Percentiles rank a stretch among this genome's conserved stretches.
These are phyloP conservation scores for Stenurella melanura DNA, from an alignment of 2,888 invertebrate species.

Conservation along the genomic window DNA sequence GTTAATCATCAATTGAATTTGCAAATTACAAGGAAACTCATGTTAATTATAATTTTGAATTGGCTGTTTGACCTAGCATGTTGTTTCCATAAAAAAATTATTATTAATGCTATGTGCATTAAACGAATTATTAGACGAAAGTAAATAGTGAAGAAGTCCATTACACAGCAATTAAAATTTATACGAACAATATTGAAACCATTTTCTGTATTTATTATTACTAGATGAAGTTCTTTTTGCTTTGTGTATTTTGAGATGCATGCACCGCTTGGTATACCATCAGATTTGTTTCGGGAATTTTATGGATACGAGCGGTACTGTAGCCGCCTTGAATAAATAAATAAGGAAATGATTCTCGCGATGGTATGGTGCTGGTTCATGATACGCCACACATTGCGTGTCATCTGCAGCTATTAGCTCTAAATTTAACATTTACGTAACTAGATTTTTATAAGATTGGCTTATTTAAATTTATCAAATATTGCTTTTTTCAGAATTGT, in stretches of 20 bases:
- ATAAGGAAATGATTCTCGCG: constrained; percentile 70
- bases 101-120: neutral
- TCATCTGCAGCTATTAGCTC: constrained; percentile 52
- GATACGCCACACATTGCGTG: constrained; percentile 68
- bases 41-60: no score
- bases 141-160: constrained; percentile 27
- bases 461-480: constrained; percentile 18
- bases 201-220: constrained; percentile 52
- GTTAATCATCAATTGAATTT: no score
- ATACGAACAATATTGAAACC: constrained; percentile 44
- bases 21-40: no score
- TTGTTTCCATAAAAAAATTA: neutral
- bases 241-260: constrained; percentile 53
- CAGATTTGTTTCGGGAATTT: constrained; percentile 61
- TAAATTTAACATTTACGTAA: constrained; percentile 52
- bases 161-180: constrained; percentile 38
- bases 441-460: constrained; percentile 29
- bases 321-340: constrained; percentile 70
- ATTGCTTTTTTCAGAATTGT: neutral
- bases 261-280: constrained; percentile 49
- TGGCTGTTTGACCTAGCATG: no score
- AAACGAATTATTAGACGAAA: constrained; percentile 24
- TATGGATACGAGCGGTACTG: constrained; percentile 69
- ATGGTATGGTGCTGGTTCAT: constrained; percentile 55
- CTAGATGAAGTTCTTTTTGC: constrained; percentile 52